A percentile compares a stretch with the other conserved stretches of the same genome.
Evolutionary conservation across 1,140 invertebrate species (phyloP).

Genomic region (Copidosoma floridanum): DNA sequence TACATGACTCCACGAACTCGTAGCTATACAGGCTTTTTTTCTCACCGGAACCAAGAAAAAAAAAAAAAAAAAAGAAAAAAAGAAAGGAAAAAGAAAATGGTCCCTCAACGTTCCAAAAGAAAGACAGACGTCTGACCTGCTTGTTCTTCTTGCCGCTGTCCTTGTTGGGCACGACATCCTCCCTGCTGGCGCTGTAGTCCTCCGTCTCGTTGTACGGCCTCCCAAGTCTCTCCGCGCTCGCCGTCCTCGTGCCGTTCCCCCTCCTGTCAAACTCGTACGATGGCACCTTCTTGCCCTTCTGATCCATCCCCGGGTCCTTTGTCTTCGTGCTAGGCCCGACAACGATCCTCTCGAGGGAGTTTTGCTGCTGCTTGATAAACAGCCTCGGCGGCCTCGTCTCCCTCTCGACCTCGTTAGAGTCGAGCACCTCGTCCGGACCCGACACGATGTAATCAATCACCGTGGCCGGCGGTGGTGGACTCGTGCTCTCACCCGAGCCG

Average conservation of each 20-base stretch:
- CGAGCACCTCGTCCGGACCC: conserved; percentile 18
- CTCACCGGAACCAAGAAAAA: no score
- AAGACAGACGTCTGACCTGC: no score
- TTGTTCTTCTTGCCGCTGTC: conserved; percentile 36
- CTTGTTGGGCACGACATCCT: conserved; percentile 13
- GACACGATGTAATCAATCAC: conserved; percentile 39
- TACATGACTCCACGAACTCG: no score
- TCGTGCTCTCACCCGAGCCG: no score
- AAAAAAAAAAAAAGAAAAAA: no score
- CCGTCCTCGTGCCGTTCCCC: neutral
- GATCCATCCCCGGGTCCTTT: neutral
- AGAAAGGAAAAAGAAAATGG: no score
- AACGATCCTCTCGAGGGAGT: conserved; percentile 1
- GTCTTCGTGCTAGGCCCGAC: neutral
- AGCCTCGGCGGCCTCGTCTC: conserved; percentile 1
- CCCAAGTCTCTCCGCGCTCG: neutral
- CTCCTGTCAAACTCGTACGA: conserved; percentile 16
- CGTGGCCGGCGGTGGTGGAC: conserved; percentile 10
- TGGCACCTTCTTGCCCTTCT: conserved; percentile 5
- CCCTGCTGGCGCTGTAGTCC: conserved; percentile 15
- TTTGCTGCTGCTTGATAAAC: neutral
- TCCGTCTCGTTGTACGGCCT: conserved; percentile 10
- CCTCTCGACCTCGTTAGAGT: conserved; percentile 5
- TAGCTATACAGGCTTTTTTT: no score
- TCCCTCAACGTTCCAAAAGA: no score